Percentiles rank a stretch among this genome's conserved stretches.
Conservation (phyloP, 2,113 vertebrate genomes). For the Anoura caudifer region DNA sequence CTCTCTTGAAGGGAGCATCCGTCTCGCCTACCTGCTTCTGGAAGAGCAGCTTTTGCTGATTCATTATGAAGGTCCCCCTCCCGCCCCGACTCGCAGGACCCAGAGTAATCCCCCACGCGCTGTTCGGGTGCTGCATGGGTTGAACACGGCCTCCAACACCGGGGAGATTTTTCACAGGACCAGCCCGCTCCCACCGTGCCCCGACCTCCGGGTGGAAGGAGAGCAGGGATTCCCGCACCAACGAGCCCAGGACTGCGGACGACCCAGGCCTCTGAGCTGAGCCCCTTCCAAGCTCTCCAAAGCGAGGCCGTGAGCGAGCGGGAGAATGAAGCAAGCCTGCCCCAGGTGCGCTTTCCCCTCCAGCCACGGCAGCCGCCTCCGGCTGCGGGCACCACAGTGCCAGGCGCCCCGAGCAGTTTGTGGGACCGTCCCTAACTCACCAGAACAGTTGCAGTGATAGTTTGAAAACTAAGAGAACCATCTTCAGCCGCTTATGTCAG, state of each 20-base stretch:
- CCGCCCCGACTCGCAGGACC: background rate
- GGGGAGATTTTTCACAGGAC: background rate
- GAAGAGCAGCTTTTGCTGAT: background rate
- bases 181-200: background rate
- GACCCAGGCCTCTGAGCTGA: background rate
- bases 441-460: background rate
- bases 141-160: background rate
- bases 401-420: background rate
- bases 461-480: conserved; percentile 51
- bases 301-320: background rate
- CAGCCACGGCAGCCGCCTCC: background rate
- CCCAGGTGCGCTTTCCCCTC: background rate
- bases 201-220: background rate
- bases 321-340: background rate
- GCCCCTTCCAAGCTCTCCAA: background rate
- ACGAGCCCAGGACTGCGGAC: background rate
- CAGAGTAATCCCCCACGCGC: background rate
- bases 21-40: background rate
- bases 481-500: conserved; percentile 45
- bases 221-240: background rate
- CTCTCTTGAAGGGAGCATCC: background rate
- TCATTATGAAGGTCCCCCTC: background rate
- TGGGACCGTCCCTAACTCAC: conserved; percentile 24
- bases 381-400: background rate
- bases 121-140: background rate